These are phyloP conservation scores for Vidua macroura DNA, from an alignment of 2,113 vertebrate species.

Conservation along the genomic window DNA sequence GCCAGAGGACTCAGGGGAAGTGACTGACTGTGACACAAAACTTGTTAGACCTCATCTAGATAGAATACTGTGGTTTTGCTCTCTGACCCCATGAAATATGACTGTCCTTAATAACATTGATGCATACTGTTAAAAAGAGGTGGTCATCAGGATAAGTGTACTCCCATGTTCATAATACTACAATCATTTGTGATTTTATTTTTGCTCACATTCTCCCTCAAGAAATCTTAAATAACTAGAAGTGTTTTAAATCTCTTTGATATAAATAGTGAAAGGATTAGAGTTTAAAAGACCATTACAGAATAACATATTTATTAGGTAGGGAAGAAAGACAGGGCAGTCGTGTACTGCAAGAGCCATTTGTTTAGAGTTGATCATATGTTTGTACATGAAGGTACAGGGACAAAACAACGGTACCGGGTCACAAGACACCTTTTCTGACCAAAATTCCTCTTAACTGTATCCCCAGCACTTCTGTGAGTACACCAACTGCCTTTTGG, in stretches of 20 bases:
- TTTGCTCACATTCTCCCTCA: background rate
- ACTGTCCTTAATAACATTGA: background rate
- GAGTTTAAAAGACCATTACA: background rate
- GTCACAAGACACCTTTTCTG: background rate
- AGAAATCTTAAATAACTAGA: background rate
- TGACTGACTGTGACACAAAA: background rate
- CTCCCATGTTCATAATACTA: background rate
- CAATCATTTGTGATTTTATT: background rate
- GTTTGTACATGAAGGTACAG: background rate
- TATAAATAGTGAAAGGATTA: background rate
- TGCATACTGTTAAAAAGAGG: background rate
- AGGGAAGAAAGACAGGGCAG: background rate
- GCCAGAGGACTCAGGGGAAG: background rate
- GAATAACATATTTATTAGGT: rapidly evolving
- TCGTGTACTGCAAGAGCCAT: background rate
- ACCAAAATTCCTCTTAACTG: background rate
- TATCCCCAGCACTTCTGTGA: background rate
- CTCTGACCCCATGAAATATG: background rate
- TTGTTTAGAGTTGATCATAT: background rate
- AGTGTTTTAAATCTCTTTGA: background rate
- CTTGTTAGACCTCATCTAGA: background rate
- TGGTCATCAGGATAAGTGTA: background rate
- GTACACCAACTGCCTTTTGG: background rate
- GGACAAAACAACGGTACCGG: background rate
- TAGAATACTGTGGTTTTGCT: background rate